A percentile compares a stretch with the other conserved stretches of the same genome.
phyloP scores from a whole-genome alignment of 2,888 invertebrate species.

The Drosophila stalkeri region DNA sequence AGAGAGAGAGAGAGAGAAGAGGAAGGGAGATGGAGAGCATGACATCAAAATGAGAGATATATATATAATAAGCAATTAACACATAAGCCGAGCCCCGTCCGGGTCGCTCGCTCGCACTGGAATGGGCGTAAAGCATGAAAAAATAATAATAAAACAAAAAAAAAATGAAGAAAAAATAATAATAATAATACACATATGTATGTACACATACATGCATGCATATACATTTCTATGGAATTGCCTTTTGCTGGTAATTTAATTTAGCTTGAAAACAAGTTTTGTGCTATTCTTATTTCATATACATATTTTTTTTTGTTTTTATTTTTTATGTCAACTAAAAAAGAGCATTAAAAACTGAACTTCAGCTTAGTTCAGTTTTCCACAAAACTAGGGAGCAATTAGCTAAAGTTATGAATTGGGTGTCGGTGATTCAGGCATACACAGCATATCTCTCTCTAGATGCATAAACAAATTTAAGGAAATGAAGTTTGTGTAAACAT shows the following conservation, averaged over 20 bases:
- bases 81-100: slow-evolving; percentile 52
- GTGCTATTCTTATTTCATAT: slow-evolving; percentile 15
- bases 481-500: slow-evolving; percentile 27
- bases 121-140: slow-evolving; percentile 72
- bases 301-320: background rate
- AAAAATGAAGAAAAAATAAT: slow-evolving; percentile 22
- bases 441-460: background rate
- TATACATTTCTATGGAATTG: slow-evolving; percentile 66
- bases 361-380: slow-evolving; percentile 35
- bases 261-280: slow-evolving; percentile 76
- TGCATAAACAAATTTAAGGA: slow-evolving; percentile 23
- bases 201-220: slow-evolving; percentile 1
- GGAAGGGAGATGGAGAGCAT: slow-evolving; percentile 30
- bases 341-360: slow-evolving; percentile 52
- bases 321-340: slow-evolving; percentile 62
- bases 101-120: slow-evolving; percentile 33
- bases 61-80: slow-evolving; percentile 80
- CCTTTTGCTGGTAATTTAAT: slow-evolving; percentile 73
- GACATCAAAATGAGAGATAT: slow-evolving; percentile 76
- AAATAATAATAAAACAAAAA: slow-evolving; percentile 29
- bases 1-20: background rate
- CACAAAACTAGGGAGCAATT: slow-evolving; percentile 62
- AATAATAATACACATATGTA: slow-evolving; percentile 26
- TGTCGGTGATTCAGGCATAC: slow-evolving; percentile 17
- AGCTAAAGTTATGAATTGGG: slow-evolving; percentile 50